Conservation (phyloP, 2,888 invertebrate species). For the Trisateles emortualis region DNA sequence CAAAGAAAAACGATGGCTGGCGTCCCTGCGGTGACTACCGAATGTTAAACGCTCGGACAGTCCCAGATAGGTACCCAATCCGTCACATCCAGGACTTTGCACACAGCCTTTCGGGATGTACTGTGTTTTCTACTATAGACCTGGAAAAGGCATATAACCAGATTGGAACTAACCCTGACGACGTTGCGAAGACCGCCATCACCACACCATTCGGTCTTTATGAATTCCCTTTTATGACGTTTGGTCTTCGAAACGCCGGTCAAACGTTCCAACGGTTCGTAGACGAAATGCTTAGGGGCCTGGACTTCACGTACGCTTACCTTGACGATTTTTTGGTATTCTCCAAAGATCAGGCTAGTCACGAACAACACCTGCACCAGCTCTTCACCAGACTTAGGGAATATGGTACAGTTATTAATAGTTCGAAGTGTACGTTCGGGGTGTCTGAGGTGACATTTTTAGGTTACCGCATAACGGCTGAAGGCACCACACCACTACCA, state of each 20-base stretch:
- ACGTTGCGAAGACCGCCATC: background rate
- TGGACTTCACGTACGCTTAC: background rate
- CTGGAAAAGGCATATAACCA: conserved; percentile 47
- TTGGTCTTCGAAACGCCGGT: too few relatives aligned
- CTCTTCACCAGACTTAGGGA: too few relatives aligned
- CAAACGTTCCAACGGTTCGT: too few relatives aligned
- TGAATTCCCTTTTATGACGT: too few relatives aligned
- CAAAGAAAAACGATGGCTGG: too few relatives aligned
- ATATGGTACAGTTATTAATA: background rate
- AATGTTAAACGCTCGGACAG: too few relatives aligned
- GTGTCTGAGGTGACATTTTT: background rate
- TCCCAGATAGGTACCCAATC: too few relatives aligned
- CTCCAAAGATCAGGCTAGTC: background rate
- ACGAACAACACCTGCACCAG: background rate
- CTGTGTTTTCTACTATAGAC: conserved; percentile 57
- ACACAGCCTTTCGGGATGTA: too few relatives aligned
- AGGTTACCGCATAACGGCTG: background rate
- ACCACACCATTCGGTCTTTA: too few relatives aligned
- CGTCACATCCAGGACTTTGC: conserved; percentile 56
- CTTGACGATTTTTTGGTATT: background rate
- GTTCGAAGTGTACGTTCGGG: background rate
- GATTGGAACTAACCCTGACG: background rate
- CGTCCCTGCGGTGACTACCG: too few relatives aligned
- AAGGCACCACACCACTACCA: too few relatives aligned
- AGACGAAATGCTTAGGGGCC: too few relatives aligned